Evolutionary conservation across 2,797 vertebrate species (phyloP), one percentile per base, ranked within the genome.

Genomic region (Acropternis orthonyx): DNA sequence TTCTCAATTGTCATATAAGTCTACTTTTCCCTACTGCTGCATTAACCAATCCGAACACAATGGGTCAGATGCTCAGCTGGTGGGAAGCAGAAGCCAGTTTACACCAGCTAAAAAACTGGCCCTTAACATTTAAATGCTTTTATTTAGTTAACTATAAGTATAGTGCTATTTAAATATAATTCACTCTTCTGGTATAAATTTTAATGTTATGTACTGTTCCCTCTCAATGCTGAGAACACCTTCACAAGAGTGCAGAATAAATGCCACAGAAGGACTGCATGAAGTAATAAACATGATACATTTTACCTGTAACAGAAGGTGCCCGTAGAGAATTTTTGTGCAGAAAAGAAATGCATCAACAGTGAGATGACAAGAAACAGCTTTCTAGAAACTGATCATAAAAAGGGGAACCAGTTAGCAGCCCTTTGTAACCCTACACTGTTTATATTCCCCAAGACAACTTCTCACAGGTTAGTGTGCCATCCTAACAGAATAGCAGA

Each of bases 1-100:
- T 95, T 95, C 85, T 94, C 90, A 93, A 85, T 92, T 96, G 91
- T 89, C 86, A 93, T 81, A 94, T 92, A 90, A 96, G 95, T 92
- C 76, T 94, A 88, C 77, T 72, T 96, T 96, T 96, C 58, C 68
- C 65, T 72, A 74, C 69, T 85, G 81, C 75, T 94, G 85, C 79
- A 91, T 95, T 97, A 97, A 85, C 85, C 94, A 95, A 39, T 54
- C 79, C 91, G 68, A 96, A 69, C 43, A 91, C 83, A 86, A 93
- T 67, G 63, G 44, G 46, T 96, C 89, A 90, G 65, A 92, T n/a
- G 72, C 89, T 89, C 9, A 9, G 69, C 68, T 75, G 81, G 54
- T 93, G 61, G 85, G 67, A 93, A 80, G 43, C 63, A 63, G 63
- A 77, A 78, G 55, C 37, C 84, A 79, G 46, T 82, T 91, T 84